Base-by-base conservation (phyloP, 2,797 vertebrate genomes). In the Sebastes diploproa region DNA sequence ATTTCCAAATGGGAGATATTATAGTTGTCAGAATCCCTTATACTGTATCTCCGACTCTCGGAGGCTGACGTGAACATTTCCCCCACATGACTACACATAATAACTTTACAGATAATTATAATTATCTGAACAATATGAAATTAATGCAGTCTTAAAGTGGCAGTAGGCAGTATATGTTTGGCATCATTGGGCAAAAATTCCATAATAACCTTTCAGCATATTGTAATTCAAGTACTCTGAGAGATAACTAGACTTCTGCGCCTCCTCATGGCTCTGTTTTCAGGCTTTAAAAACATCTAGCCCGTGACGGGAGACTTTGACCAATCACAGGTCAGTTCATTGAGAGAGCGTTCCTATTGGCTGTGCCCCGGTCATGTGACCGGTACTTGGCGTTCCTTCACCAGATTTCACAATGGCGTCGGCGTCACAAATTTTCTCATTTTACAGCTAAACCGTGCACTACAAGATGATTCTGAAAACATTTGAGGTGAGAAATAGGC, bases 61-160 rank as follows among this genome's bases (percentile, higher is more conserved):
- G 3, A 22, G 2, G n/a, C 22, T 23, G n/a, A 55, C 13, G 22
- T 56, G 22, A 23, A 13, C 0, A 12, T 11, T 55, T 56, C 2
- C 10, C 2, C 22, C 54, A 56, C 54, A 55, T 55, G n/a, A 11
- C 10, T 3, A 22, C 9, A 55, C 54, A 55, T 55, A 55, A 25
- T 12, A 0, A 55, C 38, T 38, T 38, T 38, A 14, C 36, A 38
- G 36, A 14, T 38, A 38, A 38, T 38, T 38, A 14, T 20, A 16
- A 25, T 58, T 1, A 42, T 42, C 38, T 16, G 38, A 42, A 42
- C 6, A 42, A 42, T 42, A 42, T 16, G 23, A 29, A 1, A 27
- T 29, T 0, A 27, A 59, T 0, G 2, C n/a, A 22, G 55, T 0
- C 0, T 56, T 56, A 46, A 38, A 38, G 36, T 0, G 0, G 36